phyloP scores from a whole-genome alignment of 2,797 vertebrate species.

The Sitta carolinensis region DNA sequence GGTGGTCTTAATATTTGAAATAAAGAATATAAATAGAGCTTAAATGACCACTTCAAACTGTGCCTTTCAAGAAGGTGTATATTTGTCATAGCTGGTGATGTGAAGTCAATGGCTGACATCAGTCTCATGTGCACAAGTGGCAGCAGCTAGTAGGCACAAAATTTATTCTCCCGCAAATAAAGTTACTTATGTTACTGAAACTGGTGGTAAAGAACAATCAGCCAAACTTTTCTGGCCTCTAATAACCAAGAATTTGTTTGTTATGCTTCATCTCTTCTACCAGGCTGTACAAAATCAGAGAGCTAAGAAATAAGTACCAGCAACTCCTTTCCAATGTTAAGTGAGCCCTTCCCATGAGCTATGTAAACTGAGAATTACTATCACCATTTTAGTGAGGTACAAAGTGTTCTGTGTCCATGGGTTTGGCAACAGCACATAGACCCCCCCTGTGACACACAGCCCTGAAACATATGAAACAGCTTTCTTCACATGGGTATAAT shows the following conservation, averaged over 20 bases:
- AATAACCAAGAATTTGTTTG: background rate
- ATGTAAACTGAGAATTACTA: background rate
- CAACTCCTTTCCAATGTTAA: background rate
- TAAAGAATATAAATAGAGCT: background rate
- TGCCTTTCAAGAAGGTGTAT: background rate
- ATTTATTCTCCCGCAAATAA: background rate
- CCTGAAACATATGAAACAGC: background rate
- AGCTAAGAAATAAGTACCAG: background rate
- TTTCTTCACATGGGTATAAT: background rate
- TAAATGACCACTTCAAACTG: background rate
- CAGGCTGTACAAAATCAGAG: background rate
- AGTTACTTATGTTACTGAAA: background rate
- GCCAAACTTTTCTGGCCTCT: background rate
- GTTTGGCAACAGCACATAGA: fast-evolving
- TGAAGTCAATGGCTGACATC: background rate
- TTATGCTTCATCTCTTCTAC: background rate
- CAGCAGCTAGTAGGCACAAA: background rate
- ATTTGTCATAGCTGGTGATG: background rate
- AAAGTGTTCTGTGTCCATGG: fast-evolving
- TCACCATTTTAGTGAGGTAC: background rate
- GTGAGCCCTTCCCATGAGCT: background rate
- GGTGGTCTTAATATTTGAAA: background rate
- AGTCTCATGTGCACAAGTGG: background rate
- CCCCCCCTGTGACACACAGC: background rate
- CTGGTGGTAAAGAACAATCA: background rate